Conservation (phyloP, 2,113 vertebrate genomes). For the Globicephala melas region DNA sequence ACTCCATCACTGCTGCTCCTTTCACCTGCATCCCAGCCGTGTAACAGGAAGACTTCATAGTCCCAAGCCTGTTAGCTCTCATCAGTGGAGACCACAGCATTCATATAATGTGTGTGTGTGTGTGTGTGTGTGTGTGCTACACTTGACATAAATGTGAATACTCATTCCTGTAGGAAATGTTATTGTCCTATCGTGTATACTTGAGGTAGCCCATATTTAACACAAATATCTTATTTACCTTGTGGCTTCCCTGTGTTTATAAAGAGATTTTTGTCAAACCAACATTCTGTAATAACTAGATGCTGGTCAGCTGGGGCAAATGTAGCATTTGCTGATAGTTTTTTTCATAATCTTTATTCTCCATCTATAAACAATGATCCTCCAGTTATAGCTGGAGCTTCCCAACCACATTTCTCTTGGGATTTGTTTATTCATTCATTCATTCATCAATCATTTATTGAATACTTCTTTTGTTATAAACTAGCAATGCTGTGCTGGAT, state of each 20-base stretch:
- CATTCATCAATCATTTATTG: neutral
- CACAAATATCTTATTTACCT: neutral
- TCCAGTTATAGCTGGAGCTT: neutral
- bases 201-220: neutral
- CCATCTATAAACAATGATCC: neutral
- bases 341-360: neutral
- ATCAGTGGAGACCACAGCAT: neutral
- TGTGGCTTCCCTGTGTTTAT: neutral
- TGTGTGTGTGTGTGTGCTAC: neutral
- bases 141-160: neutral
- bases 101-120: fast-evolving
- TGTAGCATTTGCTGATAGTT: neutral
- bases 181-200: neutral
- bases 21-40: neutral
- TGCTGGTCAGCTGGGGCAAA: neutral
- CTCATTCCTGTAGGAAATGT: neutral
- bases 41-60: too few relatives aligned
- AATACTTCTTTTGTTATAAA: neutral
- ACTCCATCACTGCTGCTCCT: neutral
- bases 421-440: neutral
- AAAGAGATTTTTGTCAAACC: neutral
- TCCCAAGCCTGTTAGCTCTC: neutral
- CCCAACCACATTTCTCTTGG: neutral
- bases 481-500: neutral
- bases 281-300: neutral